Evolutionary conservation across 1,140 invertebrate genomes (phyloP), one percentile per base, ranked within the genome.

Genomic region (Pectinophora gossypiella): DNA sequence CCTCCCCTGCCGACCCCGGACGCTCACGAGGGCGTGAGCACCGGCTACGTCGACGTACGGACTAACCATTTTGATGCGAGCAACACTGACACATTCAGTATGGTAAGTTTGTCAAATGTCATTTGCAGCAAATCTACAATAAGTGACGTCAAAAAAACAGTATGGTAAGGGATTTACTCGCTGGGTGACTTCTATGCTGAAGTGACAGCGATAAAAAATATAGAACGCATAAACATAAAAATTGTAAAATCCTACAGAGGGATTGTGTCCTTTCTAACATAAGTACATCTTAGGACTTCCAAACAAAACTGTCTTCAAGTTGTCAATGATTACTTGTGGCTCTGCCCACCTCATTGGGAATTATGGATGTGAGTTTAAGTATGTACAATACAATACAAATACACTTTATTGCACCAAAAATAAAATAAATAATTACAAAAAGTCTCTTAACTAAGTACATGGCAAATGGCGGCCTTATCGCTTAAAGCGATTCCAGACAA

Each of bases 41-140:
- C 75, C 22, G 52, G 63, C n/a, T 80, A 64, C 65, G 20, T 81
- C 12, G 46, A 56, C 1, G 72, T 78, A 6, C 56, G 72, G 15
- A 43, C 79, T 0, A 78, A 81, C 54, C 78, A 85, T n/a, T 85
- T 85, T 54, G 61, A 71, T 40, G 76, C 77, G 4, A 64, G 52
- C n/a, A 68, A 78, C 23, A 78, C 59, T n/a, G 67, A 71, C 1
- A 80, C 74, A 0, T 85, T 79, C 57, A 59, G 48, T 38, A 85
- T 82, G 78, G 76, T 78, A 22, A 66, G 56, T 54, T n/a, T n/a
- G n/a, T n/a, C 9, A 19, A 6, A 15, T 40, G 10, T 45, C 42
- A 6, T 3, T 44, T 44, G 3, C 10, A 6, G 36, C 36, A 38
- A 4, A 38, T 38, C 3, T 3, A n/a, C 3, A 38, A 15, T 3